Percentiles rank a stretch among this genome's conserved stretches.
Evolutionary conservation across 35 echinoderm and acorn worm species (phyloP).

Genomic region (Diadema setosum): DNA sequence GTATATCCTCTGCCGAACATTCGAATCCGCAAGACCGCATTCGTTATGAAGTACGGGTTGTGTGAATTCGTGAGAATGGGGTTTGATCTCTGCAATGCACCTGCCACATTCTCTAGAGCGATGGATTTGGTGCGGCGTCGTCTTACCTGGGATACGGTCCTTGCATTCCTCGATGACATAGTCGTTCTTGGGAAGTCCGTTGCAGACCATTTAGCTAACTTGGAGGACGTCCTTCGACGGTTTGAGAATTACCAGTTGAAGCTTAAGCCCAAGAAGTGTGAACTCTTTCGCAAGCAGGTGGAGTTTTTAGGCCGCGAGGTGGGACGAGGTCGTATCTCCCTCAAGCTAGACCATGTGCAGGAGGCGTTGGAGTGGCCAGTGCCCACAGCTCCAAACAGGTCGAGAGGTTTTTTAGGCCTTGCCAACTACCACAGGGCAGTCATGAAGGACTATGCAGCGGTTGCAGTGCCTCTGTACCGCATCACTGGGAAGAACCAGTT

Average conservation of each 20-base stretch:
- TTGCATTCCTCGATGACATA: slow-evolving; percentile 51
- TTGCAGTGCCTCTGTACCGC: slow-evolving; percentile 26
- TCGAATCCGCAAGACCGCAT: slow-evolving; percentile 38
- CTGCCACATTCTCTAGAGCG: slow-evolving; percentile 27
- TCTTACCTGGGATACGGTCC: slow-evolving; percentile 2
- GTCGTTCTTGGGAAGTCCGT: background rate
- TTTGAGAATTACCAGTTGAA: slow-evolving; percentile 1
- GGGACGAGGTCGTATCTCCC: background rate
- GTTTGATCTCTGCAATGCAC: slow-evolving; percentile 41
- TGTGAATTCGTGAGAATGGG: slow-evolving; percentile 17
- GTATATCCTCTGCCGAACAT: slow-evolving; percentile 7
- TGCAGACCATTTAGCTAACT: background rate
- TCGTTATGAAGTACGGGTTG: slow-evolving; percentile 46
- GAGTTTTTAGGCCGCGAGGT: slow-evolving; percentile 9
- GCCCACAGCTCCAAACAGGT: background rate
- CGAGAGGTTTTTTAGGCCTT: slow-evolving; percentile 32
- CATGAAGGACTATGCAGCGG: slow-evolving; percentile 28
- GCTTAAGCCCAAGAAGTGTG: slow-evolving; percentile 51
- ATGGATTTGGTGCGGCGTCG: slow-evolving; percentile 14
- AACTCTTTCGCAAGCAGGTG: slow-evolving; percentile 14
- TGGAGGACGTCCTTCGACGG: background rate
- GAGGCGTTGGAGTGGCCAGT: slow-evolving; percentile 7
- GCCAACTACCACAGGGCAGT: slow-evolving; percentile 42
- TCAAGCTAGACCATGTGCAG: background rate
- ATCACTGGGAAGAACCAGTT: slow-evolving; percentile 35